phyloP scores from a whole-genome alignment of 2,888 invertebrate species.

The Pachliopta kotzebuea region DNA sequence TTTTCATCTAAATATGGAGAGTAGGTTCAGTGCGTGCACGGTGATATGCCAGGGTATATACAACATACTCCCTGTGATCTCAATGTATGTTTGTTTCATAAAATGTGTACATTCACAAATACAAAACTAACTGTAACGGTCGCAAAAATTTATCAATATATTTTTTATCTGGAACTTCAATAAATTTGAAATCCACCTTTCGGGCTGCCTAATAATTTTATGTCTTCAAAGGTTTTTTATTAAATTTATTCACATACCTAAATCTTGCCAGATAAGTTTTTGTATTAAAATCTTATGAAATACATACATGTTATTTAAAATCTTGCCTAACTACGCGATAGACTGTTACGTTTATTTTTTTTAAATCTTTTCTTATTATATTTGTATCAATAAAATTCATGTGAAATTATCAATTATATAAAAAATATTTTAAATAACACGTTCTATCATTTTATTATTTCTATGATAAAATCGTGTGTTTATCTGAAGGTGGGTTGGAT shows the following conservation, averaged over 20 bases:
- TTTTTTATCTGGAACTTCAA: slow-evolving; percentile 27
- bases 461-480: not conserved
- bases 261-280: slow-evolving; percentile 22
- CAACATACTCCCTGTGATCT: slow-evolving; percentile 76
- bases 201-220: not conserved
- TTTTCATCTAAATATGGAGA: slow-evolving; percentile 37
- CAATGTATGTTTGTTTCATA: slow-evolving; percentile 70
- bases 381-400: not conserved
- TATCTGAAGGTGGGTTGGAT: slow-evolving; percentile 17
- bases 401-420: not conserved
- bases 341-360: slow-evolving; percentile 28
- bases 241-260: not conserved
- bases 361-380: not conserved
- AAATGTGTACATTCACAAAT: slow-evolving; percentile 41
- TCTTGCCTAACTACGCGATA: slow-evolving; percentile 22
- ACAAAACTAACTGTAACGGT: slow-evolving; percentile 37
- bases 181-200: slow-evolving; percentile 19
- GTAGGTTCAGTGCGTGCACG: slow-evolving; percentile 51
- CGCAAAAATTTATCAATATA: slow-evolving; percentile 33
- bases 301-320: slow-evolving; percentile 8
- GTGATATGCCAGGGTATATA: slow-evolving; percentile 67
- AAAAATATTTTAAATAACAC: not conserved
- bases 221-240: too few species aligned
- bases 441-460: not conserved
- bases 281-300: not conserved